Evolutionary conservation across 2,113 vertebrate species (phyloP), one percentile per base, ranked within the genome.

Genomic region (Rostratula benghalensis): DNA sequence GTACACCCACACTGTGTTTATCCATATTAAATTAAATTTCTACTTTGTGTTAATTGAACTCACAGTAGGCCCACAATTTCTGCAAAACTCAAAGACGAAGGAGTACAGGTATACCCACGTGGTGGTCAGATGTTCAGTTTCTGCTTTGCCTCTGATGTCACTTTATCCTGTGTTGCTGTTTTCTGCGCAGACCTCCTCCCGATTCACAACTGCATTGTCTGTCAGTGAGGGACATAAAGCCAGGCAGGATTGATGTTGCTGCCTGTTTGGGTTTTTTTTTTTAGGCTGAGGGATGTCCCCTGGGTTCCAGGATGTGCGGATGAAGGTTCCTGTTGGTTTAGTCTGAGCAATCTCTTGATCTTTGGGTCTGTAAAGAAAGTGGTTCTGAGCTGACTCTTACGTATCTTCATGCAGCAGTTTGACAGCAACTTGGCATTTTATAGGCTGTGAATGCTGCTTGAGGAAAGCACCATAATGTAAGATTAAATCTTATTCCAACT

Each of bases 1-100:
- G 28, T 77, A 89, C 33, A 0, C 68, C 71, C 91, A 95, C 86
- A 35, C 60, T 88, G 95, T 84, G 90, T 96, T 94, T 92, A 94
- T 85, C 86, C 76, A 7, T 54, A 73, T 95, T 88, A 90, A 97
- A 92, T 90, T 87, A 70, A 96, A 89, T 51, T 80, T 90, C 67
- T 92, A 39, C 67, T 86, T 92, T 64, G 30, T 67, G 83, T 87
- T 93, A 86, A 78, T 90, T 85, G 83, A 93, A 74, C 31, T 90
- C 50, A 54, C 27, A 88, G 16, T 37, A 45, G 41, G 31, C 37
- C 64, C 39, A 50, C 46, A 51, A 70, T 90, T 77, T 19, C 86
- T 92, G 64, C 63, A 74, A 23, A 86, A 61, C 63, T 92, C 50
- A 19, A 57, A 85, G 89, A 24, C 25, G 45, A 5, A 88, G 45